Evolutionary conservation across 2,888 invertebrate species (phyloP), one percentile per base, ranked within the genome.

Genomic region (Ectemnius lituratus): DNA sequence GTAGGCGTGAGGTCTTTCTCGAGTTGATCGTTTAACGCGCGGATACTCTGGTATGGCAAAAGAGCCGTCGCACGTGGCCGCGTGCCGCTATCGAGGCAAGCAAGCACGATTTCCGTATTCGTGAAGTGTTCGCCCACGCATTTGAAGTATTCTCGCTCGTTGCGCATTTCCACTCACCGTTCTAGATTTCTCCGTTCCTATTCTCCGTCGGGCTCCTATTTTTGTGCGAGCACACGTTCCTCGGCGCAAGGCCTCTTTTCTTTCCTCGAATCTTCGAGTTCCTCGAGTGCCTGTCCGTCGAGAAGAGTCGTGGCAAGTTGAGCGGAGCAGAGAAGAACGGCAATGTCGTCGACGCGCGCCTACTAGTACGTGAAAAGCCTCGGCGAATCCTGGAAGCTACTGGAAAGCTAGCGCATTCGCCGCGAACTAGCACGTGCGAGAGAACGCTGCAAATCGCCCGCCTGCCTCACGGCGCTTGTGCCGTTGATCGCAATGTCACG

Each of bases 361-460:
- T 37, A 37, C 37, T 37, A 37, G 37, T 37, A 37, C 37, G 37
- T 37, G 37, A 37, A 68, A 71, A 76, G 59, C 20, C 76, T 76
- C 76, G 49, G 58, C n/a, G 27, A 69, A 76, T 66, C 71, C 76
- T 76, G 71, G 68, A 70, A 76, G 70, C 62, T 73, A 83, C 81
- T 83, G 83, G 73, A 66, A 65, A 64, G 73, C 70, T 68, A 60
- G 71, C 62, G 67, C 69, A 68, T 76, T 74, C 71, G 37, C 5
- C 8, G 37, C 8, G 76, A 80, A 75, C 71, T 11, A 37, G 70
- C 82, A 83, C 83, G 83, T 83, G 83, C 71, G 59, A 59, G 73
- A 72, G 37, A 37, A 37, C 37, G 11, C 74, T 70, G 72, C 66
- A 67, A 81, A 76, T 64, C 71, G 73, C 74, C 66, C 70, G 75